Conservation (phyloP, 53 echinoderm and acorn worm species). For the Glandiceps talaboti region DNA sequence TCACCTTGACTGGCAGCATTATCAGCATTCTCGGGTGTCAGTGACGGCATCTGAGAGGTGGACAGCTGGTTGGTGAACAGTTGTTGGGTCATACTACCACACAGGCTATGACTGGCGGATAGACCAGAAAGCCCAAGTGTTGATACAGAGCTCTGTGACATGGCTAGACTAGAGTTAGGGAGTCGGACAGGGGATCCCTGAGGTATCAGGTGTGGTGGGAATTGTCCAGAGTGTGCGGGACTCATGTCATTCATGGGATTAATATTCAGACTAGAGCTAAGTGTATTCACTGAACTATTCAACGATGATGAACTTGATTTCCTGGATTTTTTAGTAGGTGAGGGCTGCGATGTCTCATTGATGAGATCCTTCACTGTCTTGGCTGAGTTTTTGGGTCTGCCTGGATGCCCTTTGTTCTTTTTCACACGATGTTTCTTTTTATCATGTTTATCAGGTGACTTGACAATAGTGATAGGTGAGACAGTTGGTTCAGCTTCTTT, state of each 20-base stretch:
- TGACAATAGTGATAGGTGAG: not conserved
- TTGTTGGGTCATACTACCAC: not conserved
- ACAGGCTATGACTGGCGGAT: not conserved
- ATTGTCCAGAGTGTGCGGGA: not conserved
- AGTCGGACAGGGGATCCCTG: not conserved
- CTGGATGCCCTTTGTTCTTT: not conserved
- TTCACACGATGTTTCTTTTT: slow-evolving; percentile 63
- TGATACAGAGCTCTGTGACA: not conserved
- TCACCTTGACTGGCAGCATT: not conserved
- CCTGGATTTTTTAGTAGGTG: not conserved
- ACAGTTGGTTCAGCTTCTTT: not conserved
- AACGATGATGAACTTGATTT: not conserved
- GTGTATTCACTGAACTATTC: not conserved
- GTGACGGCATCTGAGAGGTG: not conserved
- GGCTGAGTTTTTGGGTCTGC: not conserved
- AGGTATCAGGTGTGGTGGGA: not conserved
- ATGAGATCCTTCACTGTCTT: not conserved
- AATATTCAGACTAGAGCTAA: not conserved
- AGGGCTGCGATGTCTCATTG: not conserved
- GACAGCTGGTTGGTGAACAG: not conserved
- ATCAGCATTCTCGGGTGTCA: not conserved
- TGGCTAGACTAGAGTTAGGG: not conserved
- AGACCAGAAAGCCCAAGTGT: not conserved
- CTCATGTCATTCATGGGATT: not conserved
- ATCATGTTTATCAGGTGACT: slow-evolving; percentile 38